Evolutionary conservation across 2,888 invertebrate genomes (phyloP).

Genomic region (Helleia helle): DNA sequence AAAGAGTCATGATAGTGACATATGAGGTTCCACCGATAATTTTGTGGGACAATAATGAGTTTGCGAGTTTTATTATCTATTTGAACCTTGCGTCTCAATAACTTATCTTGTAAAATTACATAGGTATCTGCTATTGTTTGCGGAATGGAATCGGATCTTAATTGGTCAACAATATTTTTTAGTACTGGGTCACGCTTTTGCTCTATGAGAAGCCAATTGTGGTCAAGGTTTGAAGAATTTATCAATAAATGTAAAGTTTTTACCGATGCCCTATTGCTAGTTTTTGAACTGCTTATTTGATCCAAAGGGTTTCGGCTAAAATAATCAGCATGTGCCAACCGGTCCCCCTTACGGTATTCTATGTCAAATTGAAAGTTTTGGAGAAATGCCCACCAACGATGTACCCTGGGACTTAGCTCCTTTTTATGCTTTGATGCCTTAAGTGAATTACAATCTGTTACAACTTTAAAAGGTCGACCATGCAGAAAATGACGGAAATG

Average conservation of each 20-base stretch:
- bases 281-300: background rate
- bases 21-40: conserved; percentile 12
- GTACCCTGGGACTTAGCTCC: too few species aligned
- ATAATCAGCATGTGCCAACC: too few species aligned
- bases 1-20: too few species aligned
- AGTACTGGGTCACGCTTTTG: conserved; percentile 4
- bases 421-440: conserved; percentile 27
- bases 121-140: conserved; percentile 12
- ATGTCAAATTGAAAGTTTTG: too few species aligned
- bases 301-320: conserved; percentile 17
- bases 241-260: background rate
- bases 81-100: conserved; percentile 17
- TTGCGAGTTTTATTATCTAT: conserved; percentile 14
- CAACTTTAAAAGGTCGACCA: too few species aligned
- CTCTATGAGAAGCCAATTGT: background rate
- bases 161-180: conserved; percentile 11
- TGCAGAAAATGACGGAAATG: too few species aligned
- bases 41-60: conserved; percentile 13
- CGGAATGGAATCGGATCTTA: conserved; percentile 13
- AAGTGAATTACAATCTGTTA: conserved; percentile 27
- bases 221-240: background rate
- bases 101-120: conserved; percentile 13
- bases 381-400: too few species aligned
- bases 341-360: conserved; percentile 20
- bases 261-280: too few species aligned